Percentiles rank a stretch among this genome's conserved stretches.
phyloP scores from a whole-genome alignment of 2,797 vertebrate species.

The Lepilemur ruficaudatus region DNA sequence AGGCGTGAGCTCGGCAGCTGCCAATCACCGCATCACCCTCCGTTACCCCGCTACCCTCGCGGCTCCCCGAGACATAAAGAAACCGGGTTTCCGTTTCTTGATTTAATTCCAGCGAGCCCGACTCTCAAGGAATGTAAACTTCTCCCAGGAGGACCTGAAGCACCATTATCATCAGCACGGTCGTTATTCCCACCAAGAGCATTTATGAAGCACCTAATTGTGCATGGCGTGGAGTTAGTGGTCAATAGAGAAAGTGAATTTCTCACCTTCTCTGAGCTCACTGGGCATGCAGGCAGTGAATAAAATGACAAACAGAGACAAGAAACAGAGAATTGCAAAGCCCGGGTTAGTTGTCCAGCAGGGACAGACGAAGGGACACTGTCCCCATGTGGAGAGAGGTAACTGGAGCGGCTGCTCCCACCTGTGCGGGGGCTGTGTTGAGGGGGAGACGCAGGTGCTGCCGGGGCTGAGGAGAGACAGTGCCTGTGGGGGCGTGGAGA shows the following conservation, averaged over 20 bases:
- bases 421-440: not conserved
- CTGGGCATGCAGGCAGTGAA: not conserved
- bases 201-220: not conserved
- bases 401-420: not conserved
- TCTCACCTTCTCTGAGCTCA: not conserved
- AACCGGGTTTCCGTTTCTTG: not conserved
- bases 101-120: not conserved
- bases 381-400: fast-evolving
- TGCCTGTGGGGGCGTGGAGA: not conserved
- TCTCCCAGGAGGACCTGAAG: not conserved
- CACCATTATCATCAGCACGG: not conserved
- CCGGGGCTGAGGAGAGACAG: too few species aligned
- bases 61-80: not conserved
- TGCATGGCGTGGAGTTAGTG: fast-evolving
- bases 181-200: not conserved
- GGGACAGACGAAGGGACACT: fast-evolving
- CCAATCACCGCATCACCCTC: not conserved
- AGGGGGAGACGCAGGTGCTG: too few species aligned
- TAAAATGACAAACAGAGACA: not conserved
- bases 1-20: too few species aligned
- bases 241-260: not conserved
- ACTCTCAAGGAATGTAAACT: not conserved
- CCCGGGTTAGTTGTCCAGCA: fast-evolving
- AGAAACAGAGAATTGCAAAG: not conserved
- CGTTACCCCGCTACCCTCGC: not conserved